A percentile compares a stretch with the other conserved stretches of the same genome.
Conservation (phyloP, 2,888 invertebrate species). For the Troides helena region DNA sequence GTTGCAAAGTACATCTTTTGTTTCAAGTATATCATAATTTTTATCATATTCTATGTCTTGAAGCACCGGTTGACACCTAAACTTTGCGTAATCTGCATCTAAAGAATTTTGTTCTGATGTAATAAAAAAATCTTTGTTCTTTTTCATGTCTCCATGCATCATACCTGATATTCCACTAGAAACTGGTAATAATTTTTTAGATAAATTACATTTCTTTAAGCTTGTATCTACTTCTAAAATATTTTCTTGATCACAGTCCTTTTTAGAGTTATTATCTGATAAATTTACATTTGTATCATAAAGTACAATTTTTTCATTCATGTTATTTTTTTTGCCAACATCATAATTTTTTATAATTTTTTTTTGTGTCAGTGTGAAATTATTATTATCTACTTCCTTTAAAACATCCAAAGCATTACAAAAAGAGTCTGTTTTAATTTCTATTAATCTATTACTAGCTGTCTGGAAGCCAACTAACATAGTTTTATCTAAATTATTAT, state of each 20-base stretch:
- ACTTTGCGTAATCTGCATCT: slow-evolving; percentile 36
- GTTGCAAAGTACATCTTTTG: neutral
- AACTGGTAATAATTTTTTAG: neutral
- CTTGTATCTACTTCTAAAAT: neutral
- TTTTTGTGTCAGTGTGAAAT: slow-evolving; percentile 41
- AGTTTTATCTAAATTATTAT: slow-evolving; percentile 53
- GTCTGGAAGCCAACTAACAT: slow-evolving; percentile 72
- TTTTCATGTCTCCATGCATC: slow-evolving; percentile 24
- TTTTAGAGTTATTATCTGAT: neutral
- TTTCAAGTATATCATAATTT: slow-evolving; percentile 6
- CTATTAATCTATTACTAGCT: slow-evolving; percentile 66
- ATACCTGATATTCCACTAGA: slow-evolving; percentile 18
- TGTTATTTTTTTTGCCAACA: slow-evolving; percentile 17
- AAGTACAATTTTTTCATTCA: neutral
- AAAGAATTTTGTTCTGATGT: slow-evolving; percentile 52
- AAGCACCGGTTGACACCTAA: slow-evolving; percentile 38
- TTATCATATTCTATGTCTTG: slow-evolving; percentile 32
- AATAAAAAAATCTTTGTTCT: slow-evolving; percentile 33
- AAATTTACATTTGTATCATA: neutral
- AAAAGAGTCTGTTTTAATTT: slow-evolving; percentile 56
- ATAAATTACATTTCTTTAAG: slow-evolving; percentile 6
- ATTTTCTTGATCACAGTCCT: neutral
- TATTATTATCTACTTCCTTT: slow-evolving; percentile 35
- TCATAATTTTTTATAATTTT: slow-evolving; percentile 50
- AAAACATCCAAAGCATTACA: slow-evolving; percentile 57